Evolutionary conservation across 1,140 invertebrate genomes (phyloP), one percentile per base, ranked within the genome.

Genomic region (Phthorimaea operculella): DNA sequence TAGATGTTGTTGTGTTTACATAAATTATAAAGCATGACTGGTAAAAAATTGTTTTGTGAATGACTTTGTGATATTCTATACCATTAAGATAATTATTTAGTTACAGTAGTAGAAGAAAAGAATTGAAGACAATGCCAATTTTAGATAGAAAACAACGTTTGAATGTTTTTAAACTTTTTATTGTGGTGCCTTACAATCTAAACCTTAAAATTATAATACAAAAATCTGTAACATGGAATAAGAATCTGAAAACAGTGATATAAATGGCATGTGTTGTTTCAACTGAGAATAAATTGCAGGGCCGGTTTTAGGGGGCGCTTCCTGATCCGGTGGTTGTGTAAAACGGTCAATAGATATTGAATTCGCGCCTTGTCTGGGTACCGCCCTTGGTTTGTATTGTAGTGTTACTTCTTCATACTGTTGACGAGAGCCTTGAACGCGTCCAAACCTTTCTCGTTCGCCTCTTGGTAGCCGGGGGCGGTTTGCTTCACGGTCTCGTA

Each of bases 381-480:
- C 21, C 21, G 21, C 21, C 21, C 21, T 28, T 2, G 21, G 21
- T 28, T 28, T 28, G 6, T 28, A 4, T 28, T 9, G 44, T 47
- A 2, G 8, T 15, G 74, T 76, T 95, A 95, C 33, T 87, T 83
- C 62, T 89, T 89, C 44, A 92, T 92, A 55, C 91, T 91, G 66
- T 74, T 76, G 55, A 76, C 76, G 52, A 86, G 70, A 2, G 57
- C 72, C 70, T 88, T 88, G 76, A 88, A 88, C 15, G 84, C 85
- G 39, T 81, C 78, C 58, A 86, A 71, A 1, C 87, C 88, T 28
- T 85, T 86, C 67, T 85, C 90, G 70, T 95, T 94, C 44, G 90
- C 87, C 66, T 92, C 91, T 59, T 89, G 87, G 78, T 93, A 94
- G 21, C 90, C 92, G 3, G 91, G 90, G 9, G 90, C 89, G 4